A percentile compares a stretch with the other conserved stretches of the same genome.
Evolutionary conservation across 2,888 invertebrate species (phyloP).

Genomic region (Ectobius pallidus): DNA sequence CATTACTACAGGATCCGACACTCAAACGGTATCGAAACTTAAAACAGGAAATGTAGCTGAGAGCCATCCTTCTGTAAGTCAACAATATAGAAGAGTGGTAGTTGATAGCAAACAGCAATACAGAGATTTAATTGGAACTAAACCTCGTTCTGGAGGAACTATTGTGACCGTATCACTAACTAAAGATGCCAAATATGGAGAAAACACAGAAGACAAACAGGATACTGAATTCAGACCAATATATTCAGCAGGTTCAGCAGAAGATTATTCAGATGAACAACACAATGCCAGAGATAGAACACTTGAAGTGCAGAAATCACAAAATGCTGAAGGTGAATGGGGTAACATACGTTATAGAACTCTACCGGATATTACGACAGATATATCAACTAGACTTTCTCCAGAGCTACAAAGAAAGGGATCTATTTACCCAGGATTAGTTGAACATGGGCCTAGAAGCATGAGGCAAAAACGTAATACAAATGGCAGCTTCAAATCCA

Average conservation of each 20-base stretch:
- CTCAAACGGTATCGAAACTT: not conserved
- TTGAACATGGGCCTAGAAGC: constrained; percentile 57
- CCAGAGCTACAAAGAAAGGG: not conserved
- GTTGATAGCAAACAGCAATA: not conserved
- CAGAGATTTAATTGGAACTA: not conserved
- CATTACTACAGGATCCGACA: not conserved
- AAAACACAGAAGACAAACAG: too few species aligned
- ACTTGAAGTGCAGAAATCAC: not conserved
- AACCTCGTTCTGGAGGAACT: constrained; percentile 1
- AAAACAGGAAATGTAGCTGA: not conserved
- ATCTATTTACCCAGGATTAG: not conserved
- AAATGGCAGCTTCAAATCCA: not conserved
- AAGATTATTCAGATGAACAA: not conserved
- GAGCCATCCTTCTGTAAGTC: not conserved
- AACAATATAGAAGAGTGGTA: not conserved
- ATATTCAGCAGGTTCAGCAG: too few species aligned
- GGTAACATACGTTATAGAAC: not conserved
- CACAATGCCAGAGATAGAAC: not conserved
- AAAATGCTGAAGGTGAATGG: too few species aligned
- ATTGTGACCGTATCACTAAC: not conserved
- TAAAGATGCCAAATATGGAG: too few species aligned
- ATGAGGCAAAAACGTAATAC: constrained; percentile 44
- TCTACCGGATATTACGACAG: too few species aligned
- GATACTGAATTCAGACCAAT: too few species aligned
- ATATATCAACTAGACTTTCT: not conserved